Evolutionary conservation across 2,888 invertebrate species (phyloP).

Genomic region (Dasypogon diadema): DNA sequence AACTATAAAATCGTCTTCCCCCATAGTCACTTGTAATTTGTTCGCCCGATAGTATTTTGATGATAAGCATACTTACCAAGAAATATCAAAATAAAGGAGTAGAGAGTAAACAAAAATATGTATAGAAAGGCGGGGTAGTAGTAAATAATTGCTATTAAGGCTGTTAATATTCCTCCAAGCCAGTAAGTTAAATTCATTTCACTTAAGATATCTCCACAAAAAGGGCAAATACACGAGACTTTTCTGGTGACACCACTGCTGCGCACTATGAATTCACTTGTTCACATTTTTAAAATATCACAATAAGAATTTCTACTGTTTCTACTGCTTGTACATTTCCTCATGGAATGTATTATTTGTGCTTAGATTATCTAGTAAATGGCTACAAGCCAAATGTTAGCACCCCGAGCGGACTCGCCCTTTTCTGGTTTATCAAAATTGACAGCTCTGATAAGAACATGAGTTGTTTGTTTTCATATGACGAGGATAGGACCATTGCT

Average conservation of each 20-base stretch:
- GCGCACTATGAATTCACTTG: not conserved
- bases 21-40: too few species aligned
- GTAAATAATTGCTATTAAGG: slow-evolving; percentile 66
- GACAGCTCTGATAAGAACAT: slow-evolving; percentile 2
- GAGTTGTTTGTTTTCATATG: slow-evolving; percentile 15
- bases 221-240: not conserved
- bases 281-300: slow-evolving; percentile 5
- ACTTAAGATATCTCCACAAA: not conserved
- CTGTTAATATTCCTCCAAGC: slow-evolving; percentile 58
- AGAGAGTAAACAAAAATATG: slow-evolving; percentile 66
- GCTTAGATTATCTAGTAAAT: too few species aligned
- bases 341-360: not conserved
- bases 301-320: not conserved
- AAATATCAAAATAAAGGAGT: slow-evolving; percentile 65
- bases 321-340: too few species aligned
- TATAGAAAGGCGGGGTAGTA: slow-evolving; percentile 68
- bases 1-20: too few species aligned
- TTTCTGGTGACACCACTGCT: too few species aligned
- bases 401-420: slow-evolving; percentile 26
- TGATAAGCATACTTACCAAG: slow-evolving; percentile 66
- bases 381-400: not conserved
- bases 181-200: slow-evolving; percentile 56
- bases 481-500: not conserved
- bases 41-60: too few species aligned
- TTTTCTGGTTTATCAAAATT: slow-evolving; percentile 11